Evolutionary conservation across 2,888 invertebrate species (phyloP).

Genomic region (Cyrtodaria siliqua): DNA sequence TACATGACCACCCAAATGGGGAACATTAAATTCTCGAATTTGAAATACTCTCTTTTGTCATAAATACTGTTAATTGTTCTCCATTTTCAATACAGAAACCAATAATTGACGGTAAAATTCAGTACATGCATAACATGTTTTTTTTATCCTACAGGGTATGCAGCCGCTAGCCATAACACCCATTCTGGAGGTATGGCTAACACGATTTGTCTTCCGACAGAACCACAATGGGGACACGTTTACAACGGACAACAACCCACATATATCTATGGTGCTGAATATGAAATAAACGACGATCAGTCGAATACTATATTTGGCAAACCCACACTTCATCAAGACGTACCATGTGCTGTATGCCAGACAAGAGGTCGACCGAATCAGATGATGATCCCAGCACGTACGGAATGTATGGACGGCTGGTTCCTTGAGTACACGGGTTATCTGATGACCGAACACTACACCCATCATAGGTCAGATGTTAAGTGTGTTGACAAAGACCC

Average conservation of each 20-base stretch:
- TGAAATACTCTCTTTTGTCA: no score
- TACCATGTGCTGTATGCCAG: constrained; percentile 57
- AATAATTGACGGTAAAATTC: no score
- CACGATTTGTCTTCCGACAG: constrained; percentile 11
- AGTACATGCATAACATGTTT: no score
- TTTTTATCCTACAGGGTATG: no score
- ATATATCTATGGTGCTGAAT: constrained; percentile 45
- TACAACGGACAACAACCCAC: background rate
- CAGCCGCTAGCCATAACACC: constrained; percentile 7
- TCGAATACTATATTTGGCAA: constrained; percentile 3
- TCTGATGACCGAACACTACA: no score
- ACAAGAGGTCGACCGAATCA: constrained; percentile 14
- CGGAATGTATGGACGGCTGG: constrained; percentile 47
- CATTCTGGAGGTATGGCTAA: constrained; percentile 10
- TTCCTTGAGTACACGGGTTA: constrained; percentile 45
- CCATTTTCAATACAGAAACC: no score
- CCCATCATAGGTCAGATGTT: no score
- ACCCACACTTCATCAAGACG: constrained; percentile 40
- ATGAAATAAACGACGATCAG: constrained; percentile 10
- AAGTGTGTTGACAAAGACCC: no score
- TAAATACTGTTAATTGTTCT: no score
- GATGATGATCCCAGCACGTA: constrained; percentile 52
- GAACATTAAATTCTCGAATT: no score
- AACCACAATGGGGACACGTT: constrained; percentile 2
- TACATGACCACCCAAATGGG: no score